Evolutionary conservation across 2,888 invertebrate genomes (phyloP).

Genomic region (Steinernema scapterisci): DNA sequence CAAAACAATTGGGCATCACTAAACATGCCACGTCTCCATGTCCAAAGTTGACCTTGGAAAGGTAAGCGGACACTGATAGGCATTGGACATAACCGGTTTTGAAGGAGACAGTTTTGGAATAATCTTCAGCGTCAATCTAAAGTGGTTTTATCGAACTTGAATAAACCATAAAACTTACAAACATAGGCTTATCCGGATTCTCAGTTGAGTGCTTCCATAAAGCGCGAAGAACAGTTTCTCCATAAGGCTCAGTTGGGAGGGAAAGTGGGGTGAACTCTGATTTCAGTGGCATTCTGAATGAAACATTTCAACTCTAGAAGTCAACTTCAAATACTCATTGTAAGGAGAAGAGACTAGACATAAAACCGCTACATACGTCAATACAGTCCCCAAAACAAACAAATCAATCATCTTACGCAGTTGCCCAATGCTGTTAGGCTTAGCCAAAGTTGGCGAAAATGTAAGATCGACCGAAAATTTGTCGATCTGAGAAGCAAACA

Average conservation of each 20-base stretch:
- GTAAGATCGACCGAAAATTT: too few relatives aligned
- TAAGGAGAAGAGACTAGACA: too few relatives aligned
- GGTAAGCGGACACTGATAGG: conserved; percentile 43
- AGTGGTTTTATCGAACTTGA: not conserved
- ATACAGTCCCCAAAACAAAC: too few relatives aligned
- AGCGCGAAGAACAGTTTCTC: conserved; percentile 33
- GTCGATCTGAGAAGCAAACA: too few relatives aligned
- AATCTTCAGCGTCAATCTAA: conserved; percentile 37
- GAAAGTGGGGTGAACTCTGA: conserved; percentile 41
- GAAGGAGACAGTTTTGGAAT: conserved; percentile 34
- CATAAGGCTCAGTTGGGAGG: conserved; percentile 37
- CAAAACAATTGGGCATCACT: conserved; percentile 52
- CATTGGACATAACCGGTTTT: conserved; percentile 35
- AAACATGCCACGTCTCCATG: conserved; percentile 50
- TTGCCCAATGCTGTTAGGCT: too few relatives aligned
- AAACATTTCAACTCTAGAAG: conserved; percentile 33
- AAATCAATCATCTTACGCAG: too few relatives aligned
- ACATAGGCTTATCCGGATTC: conserved; percentile 37
- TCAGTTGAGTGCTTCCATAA: conserved; percentile 44
- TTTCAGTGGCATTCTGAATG: conserved; percentile 41
- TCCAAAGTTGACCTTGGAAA: conserved; percentile 44
- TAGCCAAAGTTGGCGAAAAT: too few relatives aligned
- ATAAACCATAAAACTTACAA: conserved; percentile 31
- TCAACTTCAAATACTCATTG: too few relatives aligned
- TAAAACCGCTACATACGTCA: too few relatives aligned